phyloP scores from a whole-genome alignment of 2,797 vertebrate species.

The Tapera naevia region DNA sequence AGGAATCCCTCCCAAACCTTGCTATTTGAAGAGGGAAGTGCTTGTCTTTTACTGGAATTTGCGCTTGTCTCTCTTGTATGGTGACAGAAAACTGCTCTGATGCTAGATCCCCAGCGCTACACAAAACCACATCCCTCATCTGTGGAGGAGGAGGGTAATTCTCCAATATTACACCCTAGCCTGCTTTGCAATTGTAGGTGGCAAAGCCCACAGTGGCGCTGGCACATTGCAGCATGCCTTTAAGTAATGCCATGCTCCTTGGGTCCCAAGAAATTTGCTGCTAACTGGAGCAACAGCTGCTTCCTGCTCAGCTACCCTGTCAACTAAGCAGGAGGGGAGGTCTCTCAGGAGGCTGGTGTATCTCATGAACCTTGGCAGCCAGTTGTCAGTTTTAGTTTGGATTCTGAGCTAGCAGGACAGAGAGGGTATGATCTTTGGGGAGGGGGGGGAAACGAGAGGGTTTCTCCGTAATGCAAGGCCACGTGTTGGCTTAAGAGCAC shows the following conservation, averaged over 20 bases:
- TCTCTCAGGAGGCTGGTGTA: neutral
- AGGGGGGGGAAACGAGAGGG: too few relatives aligned
- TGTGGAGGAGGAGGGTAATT: accelerated
- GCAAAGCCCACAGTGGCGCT: neutral
- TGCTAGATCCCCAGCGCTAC: neutral
- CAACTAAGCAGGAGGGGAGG: neutral
- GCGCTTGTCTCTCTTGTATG: neutral
- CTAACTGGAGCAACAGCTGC: neutral
- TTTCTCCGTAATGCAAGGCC: neutral
- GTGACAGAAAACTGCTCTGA: neutral
- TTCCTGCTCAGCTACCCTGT: neutral
- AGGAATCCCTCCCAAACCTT: neutral
- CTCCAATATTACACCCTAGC: neutral
- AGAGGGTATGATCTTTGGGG: neutral
- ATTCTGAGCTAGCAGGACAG: neutral
- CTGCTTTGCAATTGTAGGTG: neutral
- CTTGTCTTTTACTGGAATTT: neutral
- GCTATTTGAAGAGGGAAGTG: neutral
- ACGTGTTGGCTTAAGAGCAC: neutral
- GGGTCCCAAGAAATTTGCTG: neutral
- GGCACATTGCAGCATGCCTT: neutral
- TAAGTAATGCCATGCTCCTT: neutral
- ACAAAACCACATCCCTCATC: neutral
- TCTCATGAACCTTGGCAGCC: neutral
- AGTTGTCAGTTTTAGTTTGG: neutral